These are phyloP conservation scores for Goniozus legneri DNA, from an alignment of 1,140 invertebrate species.

Conservation along the genomic window DNA sequence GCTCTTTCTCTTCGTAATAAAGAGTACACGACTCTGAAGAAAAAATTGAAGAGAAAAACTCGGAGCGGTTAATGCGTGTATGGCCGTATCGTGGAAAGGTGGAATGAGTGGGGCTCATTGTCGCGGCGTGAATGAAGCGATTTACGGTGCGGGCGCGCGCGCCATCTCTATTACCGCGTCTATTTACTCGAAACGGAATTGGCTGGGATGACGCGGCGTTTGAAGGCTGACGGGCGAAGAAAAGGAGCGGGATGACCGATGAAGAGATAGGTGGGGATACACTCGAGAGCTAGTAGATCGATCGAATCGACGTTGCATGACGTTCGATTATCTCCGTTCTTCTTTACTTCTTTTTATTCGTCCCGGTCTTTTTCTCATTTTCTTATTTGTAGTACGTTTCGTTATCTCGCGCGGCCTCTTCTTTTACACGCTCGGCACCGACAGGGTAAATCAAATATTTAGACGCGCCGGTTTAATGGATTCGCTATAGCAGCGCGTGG, in stretches of 20 bases:
- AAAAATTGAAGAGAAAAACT: too few relatives aligned
- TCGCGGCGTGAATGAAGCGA: not conserved
- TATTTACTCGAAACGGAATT: not conserved
- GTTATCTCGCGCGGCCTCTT: too few relatives aligned
- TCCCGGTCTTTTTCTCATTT: not conserved
- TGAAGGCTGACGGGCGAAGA: not conserved
- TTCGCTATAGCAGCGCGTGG: slow-evolving; percentile 27
- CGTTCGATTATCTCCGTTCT: slow-evolving; percentile 23
- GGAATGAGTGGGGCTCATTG: not conserved
- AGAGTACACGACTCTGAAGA: too few relatives aligned
- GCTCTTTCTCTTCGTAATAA: too few relatives aligned
- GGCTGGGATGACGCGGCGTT: slow-evolving; percentile 6
- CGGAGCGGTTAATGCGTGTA: too few relatives aligned
- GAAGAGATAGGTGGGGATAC: slow-evolving; percentile 1
- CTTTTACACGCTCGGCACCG: slow-evolving; percentile 4
- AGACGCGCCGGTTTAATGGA: slow-evolving; percentile 30
- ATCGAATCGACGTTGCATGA: slow-evolving; percentile 25
- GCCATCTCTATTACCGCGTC: not conserved
- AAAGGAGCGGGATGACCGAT: too few relatives aligned
- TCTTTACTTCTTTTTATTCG: slow-evolving; percentile 12
- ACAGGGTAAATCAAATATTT: slow-evolving; percentile 34
- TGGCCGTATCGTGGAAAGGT: not conserved
- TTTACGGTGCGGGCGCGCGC: not conserved
- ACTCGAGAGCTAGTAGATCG: slow-evolving; percentile 4
- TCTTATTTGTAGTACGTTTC: too few relatives aligned